These are phyloP conservation scores for Heliconius charithonia DNA, from an alignment of 2,888 invertebrate genomes.

Conservation along the genomic window DNA sequence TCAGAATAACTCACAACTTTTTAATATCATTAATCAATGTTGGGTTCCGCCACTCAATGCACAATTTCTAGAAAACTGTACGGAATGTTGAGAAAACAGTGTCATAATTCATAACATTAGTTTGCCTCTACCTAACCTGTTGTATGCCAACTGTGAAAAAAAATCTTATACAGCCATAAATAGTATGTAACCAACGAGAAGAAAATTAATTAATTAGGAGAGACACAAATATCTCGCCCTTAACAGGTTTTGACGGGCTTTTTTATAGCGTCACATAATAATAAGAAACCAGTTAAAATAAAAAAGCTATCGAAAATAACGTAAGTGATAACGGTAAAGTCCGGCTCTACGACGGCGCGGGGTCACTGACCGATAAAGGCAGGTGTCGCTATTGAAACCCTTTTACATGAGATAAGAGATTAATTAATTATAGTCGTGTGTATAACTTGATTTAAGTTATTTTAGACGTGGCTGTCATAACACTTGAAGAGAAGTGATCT, in stretches of 20 bases:
- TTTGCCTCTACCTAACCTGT: no score
- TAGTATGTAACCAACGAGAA: neutral
- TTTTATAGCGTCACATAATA: conserved; percentile 21
- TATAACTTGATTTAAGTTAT: neutral
- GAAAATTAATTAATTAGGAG: neutral
- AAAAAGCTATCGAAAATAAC: conserved; percentile 43
- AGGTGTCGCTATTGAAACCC: conserved; percentile 35
- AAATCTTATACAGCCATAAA: neutral
- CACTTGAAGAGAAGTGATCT: neutral
- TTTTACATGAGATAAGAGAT: conserved; percentile 23
- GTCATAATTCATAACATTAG: no score
- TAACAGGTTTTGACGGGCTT: neutral
- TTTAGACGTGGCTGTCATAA: neutral
- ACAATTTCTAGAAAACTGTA: no score
- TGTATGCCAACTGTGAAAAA: no score
- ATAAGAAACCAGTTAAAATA: conserved; percentile 36
- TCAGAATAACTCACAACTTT: no score
- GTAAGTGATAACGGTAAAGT: conserved; percentile 49
- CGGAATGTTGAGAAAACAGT: no score
- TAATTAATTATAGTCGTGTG: neutral
- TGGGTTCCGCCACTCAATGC: no score
- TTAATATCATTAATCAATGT: no score
- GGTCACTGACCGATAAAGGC: conserved; percentile 48
- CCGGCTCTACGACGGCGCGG: conserved; percentile 34
- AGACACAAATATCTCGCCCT: neutral